Evolutionary conservation across 2,797 vertebrate genomes (phyloP).

Genomic region (Sylvilagus floridanus): DNA sequence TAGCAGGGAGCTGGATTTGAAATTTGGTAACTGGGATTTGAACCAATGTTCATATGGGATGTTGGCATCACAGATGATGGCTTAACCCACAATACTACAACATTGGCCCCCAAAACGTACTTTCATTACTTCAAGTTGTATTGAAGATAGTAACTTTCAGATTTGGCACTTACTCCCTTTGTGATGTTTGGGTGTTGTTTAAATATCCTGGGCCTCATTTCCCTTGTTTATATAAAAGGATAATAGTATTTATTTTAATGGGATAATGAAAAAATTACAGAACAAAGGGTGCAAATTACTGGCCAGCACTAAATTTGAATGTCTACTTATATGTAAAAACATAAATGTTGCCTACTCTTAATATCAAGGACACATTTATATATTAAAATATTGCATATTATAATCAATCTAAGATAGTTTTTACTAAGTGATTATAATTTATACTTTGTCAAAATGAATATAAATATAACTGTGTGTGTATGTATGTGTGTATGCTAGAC

Average conservation of each 20-base stretch:
- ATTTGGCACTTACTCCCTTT: neutral
- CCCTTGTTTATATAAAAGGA: neutral
- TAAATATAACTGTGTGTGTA: neutral
- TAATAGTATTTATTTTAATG: neutral
- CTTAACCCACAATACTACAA: too few relatives aligned
- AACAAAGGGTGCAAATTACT: neutral
- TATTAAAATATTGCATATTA: neutral
- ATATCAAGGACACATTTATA: neutral
- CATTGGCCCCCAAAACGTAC: too few relatives aligned
- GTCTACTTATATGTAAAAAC: neutral
- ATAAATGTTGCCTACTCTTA: neutral
- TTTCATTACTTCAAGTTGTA: too few relatives aligned
- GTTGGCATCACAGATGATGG: too few relatives aligned
- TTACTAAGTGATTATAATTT: conserved; percentile 50
- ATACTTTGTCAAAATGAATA: conserved; percentile 53
- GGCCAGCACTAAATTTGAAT: neutral
- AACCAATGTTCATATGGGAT: too few relatives aligned
- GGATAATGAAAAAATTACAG: neutral
- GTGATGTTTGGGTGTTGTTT: neutral
- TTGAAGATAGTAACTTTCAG: neutral
- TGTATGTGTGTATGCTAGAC: too few relatives aligned
- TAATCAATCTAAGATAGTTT: conserved; percentile 50
- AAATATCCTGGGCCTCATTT: neutral
- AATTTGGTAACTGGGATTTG: too few relatives aligned
- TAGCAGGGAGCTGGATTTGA: too few relatives aligned